Base-by-base conservation (phyloP, 1,140 invertebrate genomes). In the Rhyzopertha dominica region DNA sequence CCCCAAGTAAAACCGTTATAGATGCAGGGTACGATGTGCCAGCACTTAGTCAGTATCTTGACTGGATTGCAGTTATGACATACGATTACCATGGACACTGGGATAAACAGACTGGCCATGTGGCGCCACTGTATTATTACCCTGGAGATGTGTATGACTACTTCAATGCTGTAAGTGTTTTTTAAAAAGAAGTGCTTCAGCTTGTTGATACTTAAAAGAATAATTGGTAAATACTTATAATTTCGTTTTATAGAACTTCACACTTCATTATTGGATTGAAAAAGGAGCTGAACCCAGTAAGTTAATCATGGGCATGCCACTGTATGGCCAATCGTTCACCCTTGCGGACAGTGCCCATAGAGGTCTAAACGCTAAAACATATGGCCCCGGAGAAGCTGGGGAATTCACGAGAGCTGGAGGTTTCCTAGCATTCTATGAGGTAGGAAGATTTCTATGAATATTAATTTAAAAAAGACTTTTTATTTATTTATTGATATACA, bases 1-100 rank as follows among this genome's bases (percentile, higher is more conserved):
- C 88, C 0, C 87, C 85, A 1, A 88, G 82, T 55, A 89, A 88
- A 70, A 78, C 73, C 7, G 84, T 90, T 7, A 82, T 90, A 26
- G 81, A 87, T 65, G 75, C 77, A 51, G 89, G 87, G 3, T 90
- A 90, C 56, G 82, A 90, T 56, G 79, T 90, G 0, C 80, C 83
- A 1, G 63, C 70, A 1, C 59, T 90, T 1, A 76, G 75, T 1
- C 67, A 72, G n/a, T 80, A 87, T 58, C 73, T 91, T 40, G 87
- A 93, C 63, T 90, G 87, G 82, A 90, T 95, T 51, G 80, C 87
- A 2, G 78, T 94, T 0, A 93, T 93, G 90, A 82, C 84, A 0
- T 94, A 93, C 53, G 90, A 92, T 60, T 91, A 81, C 58, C 88
- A 91, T 55, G 89, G 89, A 0, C 81, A 89, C 49, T 93, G 89